Evolutionary conservation across 2,888 invertebrate genomes (phyloP).

Genomic region (Machimus rusticus): DNA sequence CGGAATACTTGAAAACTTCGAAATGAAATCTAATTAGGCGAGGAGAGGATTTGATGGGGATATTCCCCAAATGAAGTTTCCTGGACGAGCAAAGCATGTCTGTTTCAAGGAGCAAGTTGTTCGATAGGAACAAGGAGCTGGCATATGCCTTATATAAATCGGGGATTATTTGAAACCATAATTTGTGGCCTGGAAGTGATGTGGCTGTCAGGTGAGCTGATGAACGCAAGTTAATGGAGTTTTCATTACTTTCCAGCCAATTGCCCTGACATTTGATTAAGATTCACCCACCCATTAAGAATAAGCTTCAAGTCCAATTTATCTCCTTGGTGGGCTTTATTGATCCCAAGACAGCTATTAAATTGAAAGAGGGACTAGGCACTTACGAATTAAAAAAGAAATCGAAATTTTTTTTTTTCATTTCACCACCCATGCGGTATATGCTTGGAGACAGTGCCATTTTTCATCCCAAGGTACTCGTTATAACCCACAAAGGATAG

Average conservation of each 20-base stretch:
- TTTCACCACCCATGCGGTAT: background rate
- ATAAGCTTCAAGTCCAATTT: background rate
- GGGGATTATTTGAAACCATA: background rate
- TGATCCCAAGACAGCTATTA: background rate
- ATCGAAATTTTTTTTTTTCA: background rate
- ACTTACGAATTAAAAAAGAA: background rate
- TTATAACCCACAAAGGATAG: slow-evolving; percentile 19
- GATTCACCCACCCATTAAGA: background rate
- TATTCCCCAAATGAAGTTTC: background rate
- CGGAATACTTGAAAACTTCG: slow-evolving; percentile 30
- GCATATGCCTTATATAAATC: slow-evolving; percentile 5
- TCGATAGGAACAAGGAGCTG: background rate
- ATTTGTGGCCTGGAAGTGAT: slow-evolving; percentile 11
- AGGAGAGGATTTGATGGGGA: slow-evolving; percentile 11
- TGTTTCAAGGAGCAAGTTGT: background rate
- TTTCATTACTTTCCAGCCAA: background rate
- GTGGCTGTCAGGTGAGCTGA: background rate
- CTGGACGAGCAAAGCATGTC: background rate
- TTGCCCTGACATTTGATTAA: slow-evolving; percentile 6
- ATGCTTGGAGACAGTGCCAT: background rate
- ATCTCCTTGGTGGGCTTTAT: slow-evolving; percentile 4
- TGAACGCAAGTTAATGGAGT: background rate
- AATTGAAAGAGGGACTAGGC: background rate
- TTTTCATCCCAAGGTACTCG: background rate
- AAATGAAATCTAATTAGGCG: slow-evolving; percentile 35